Evolutionary conservation across 2,888 invertebrate species (phyloP), one percentile per base, ranked within the genome.

Genomic region (Thumatha senex): DNA sequence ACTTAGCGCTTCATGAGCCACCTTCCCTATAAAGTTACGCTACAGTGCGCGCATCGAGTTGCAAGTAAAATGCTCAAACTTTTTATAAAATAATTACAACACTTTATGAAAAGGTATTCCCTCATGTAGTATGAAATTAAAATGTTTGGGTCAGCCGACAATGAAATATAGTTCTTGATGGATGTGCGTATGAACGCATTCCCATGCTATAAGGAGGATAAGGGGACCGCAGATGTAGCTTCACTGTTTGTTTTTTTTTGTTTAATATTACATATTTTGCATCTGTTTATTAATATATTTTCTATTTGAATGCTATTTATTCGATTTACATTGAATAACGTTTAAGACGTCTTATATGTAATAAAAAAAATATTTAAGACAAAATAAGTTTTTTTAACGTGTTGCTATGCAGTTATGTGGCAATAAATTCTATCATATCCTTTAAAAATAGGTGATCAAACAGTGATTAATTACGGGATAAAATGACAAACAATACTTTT

Each of bases 121-220:
- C 65, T 62, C 50, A 83, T 82, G 24, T 84, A 84, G 82, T 80
- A 72, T 34, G 34, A 58, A 34, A 70, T 84, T 69, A 52, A 70
- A 11, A 62, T 55, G 48, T 41, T 61, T 34, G 41, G 53, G 53
- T 50, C 54, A 48, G 40, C 54, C 55, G 40, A 56, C 49, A 38
- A 64, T 54, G 69, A 51, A 72, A 70, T 73, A 51, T 52, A 55
- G 74, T 77, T 63, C 62, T 80, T 83, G 71, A 81, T 88, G 78
- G 71, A 67, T 75, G 75, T 63, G 77, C 68, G 74, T 65, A 69
- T 74, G 76, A 74, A 72, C 75, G 74, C 79, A 89, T 90, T 89
- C 88, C 86, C 89, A 89, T 89, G 84, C 76, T 72, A 72, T 70
- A 77, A n/a, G 82, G 83, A 82, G 18, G 84, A 85, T 80, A 82